Evolutionary conservation across 23 tunicate species (phyloP), one percentile per base, ranked within the genome.

Genomic region (Trididemnum nubilum): DNA sequence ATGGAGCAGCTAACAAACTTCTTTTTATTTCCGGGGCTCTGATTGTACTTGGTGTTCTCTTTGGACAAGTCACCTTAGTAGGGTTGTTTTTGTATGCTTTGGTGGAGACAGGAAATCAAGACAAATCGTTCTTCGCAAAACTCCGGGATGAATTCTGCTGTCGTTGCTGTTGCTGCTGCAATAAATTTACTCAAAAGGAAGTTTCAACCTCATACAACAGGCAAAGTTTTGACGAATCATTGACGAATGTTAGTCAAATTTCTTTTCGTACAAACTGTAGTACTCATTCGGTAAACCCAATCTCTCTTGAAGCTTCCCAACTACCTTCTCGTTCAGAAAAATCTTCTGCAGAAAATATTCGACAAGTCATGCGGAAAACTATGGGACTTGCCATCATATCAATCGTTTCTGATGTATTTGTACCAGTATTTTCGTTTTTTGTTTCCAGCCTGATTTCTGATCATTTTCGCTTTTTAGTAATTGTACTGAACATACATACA

Each of bases 71-170:
- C 12, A 27, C 63, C 0, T 40, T 87, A 36, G 24, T 81, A 21
- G 72, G 85, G 33, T 50, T 87, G 27, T 87, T 87, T 61, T 34
- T 81, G 3, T 87, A 87, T 66, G 87, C 91, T 2, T 34, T 86
- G n/a, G n/a, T n/a, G n/a, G n/a, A n/a, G n/a, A n/a, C 24, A 5
- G 24, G 24, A 19, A 49, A 49, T 9, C 57, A 49, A 49, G 18
- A 49, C 57, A 49, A 49, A 12, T 9, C 57, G 12, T 18, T 49
- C 57, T 18, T n/a, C n/a, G n/a, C n/a, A n/a, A n/a, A n/a, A n/a
- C n/a, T n/a, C n/a, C n/a, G n/a, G n/a, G n/a, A n/a, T n/a, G n/a
- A n/a, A n/a, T n/a, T n/a, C n/a, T n/a, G n/a, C n/a, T n/a, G n/a
- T n/a, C n/a, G n/a, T n/a, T n/a, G n/a, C n/a, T n/a, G n/a, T n/a